These are phyloP conservation scores for Lithobates sylvaticus DNA, from an alignment of 2,797 vertebrate species.

Conservation along the genomic window DNA sequence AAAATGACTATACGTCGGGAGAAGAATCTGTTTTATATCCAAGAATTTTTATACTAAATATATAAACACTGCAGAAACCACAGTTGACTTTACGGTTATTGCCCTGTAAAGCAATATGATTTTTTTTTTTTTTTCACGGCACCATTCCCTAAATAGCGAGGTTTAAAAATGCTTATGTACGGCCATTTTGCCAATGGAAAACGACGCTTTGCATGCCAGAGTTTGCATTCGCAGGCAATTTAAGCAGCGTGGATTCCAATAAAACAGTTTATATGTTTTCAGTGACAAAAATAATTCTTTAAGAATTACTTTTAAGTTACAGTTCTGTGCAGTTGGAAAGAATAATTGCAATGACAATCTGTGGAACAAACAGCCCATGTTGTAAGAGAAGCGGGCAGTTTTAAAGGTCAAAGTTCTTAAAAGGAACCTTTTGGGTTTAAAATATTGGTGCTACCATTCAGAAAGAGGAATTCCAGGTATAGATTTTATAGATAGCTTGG, in stretches of 20 bases:
- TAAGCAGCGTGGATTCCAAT: conserved; percentile 48
- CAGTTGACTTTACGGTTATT: conserved; percentile 60
- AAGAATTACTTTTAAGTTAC: conserved; percentile 49
- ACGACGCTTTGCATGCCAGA: conserved; percentile 49
- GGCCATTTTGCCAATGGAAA: conserved; percentile 57
- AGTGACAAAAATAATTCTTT: conserved; percentile 43
- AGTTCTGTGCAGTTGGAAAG: conserved; percentile 25
- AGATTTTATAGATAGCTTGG: too few species aligned
- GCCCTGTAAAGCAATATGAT: conserved; percentile 60
- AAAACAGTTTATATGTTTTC: conserved; percentile 54
- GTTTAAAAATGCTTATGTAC: conserved; percentile 58
- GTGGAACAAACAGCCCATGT: not conserved
- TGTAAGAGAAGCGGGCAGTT: not conserved
- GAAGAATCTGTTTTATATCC: conserved; percentile 61
- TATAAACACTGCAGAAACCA: conserved; percentile 60
- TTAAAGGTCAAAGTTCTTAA: not conserved
- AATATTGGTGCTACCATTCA: too few species aligned
- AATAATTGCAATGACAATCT: conserved; percentile 5
- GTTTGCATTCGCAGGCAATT: conserved; percentile 55
- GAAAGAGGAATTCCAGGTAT: too few species aligned
- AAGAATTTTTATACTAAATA: conserved; percentile 58
- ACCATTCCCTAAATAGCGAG: conserved; percentile 57
- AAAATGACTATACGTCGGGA: conserved; percentile 46
- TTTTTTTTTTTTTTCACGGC: conserved; percentile 38
- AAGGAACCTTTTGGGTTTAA: too few species aligned